Conservation (phyloP, 2,797 vertebrate species). For the Nannoperca obscura region DNA sequence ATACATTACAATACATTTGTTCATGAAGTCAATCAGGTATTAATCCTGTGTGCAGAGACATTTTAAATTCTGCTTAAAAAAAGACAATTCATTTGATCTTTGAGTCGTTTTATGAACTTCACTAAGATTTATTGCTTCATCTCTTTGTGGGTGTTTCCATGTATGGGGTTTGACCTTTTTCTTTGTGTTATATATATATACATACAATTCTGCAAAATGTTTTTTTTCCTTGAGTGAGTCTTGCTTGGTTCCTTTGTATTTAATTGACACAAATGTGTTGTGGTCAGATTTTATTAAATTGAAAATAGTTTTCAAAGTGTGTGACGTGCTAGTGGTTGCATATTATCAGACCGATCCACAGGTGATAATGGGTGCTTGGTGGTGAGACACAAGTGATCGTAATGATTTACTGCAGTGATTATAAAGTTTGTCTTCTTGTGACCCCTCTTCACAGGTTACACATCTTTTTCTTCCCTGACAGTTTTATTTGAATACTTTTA, state of each 20-base stretch:
- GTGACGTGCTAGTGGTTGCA: not conserved
- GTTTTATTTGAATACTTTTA: not conserved
- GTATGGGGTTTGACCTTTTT: not conserved
- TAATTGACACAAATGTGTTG: conserved; percentile 48
- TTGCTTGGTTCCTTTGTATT: conserved; percentile 65
- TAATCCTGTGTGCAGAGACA: conserved; percentile 3
- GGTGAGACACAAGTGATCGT: not conserved
- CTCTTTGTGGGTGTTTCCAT: conserved; percentile 11
- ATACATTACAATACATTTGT: not conserved
- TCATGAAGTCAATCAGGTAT: not conserved
- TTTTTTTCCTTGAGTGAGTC: conserved; percentile 38
- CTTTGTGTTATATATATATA: not conserved
- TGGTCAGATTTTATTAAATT: conserved; percentile 67
- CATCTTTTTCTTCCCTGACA: not conserved
- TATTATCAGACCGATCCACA: not conserved
- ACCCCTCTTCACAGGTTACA: too few species aligned
- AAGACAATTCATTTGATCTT: not conserved
- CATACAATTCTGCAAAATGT: not conserved
- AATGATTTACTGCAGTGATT: not conserved
- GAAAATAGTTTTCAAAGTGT: conserved; percentile 33
- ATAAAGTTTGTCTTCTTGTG: not conserved
- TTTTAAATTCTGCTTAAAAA: conserved; percentile 28
- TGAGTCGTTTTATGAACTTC: conserved; percentile 13
- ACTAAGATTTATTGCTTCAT: not conserved
- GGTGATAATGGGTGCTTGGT: not conserved